Base-by-base conservation (phyloP, 2,888 invertebrate genomes). In the Rhingia campestris region DNA sequence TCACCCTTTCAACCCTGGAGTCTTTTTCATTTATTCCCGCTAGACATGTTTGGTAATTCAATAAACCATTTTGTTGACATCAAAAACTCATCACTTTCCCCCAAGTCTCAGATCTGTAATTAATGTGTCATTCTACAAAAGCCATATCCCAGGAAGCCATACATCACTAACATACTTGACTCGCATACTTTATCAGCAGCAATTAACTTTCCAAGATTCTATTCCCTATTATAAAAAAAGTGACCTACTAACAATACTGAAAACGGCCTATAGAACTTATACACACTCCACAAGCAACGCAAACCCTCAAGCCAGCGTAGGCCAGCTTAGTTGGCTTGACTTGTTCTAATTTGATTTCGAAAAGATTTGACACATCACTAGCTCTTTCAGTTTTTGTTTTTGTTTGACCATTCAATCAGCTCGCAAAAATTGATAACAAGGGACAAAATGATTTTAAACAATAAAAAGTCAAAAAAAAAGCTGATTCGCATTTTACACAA, bases 401-500 rank as follows among this genome's bases (percentile, higher is more conserved):
- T 30, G 51, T 33, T 59, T 14, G 14, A 2, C 37, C 54, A 14
- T 12, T 7, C 39, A 32, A 30, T 22, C 14, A 37, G 59, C 41
- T 59, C 12, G 41, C 43, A 30, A 43, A 43, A 14, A 56, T 9
- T 59, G 59, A 59, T 59, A 59, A 59, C 43, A 41, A 56, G 5
- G 22, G 32, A 35, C 10, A 53, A 49, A 49, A 22, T 22, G 9
- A 47, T 47, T 9, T 49, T 12, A n/a, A 12, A 45, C 5, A 45
- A 45, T 45, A 45, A 45, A 45, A 45, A 12, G 6, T 49, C 14
- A 14, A 12, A 45, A 45, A 45, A 6, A 6, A 39, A 10, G 12
- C n/a, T 45, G 12, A 37, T 35, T 54, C 30, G 4, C 41, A 32
- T 56, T 74, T 43, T 58, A 58, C 51, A 41, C 64, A 54, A 69